Percentiles rank a stretch among this genome's conserved stretches.
Conservation (phyloP, 2,888 invertebrate genomes). For the Crepidodera aurea region DNA sequence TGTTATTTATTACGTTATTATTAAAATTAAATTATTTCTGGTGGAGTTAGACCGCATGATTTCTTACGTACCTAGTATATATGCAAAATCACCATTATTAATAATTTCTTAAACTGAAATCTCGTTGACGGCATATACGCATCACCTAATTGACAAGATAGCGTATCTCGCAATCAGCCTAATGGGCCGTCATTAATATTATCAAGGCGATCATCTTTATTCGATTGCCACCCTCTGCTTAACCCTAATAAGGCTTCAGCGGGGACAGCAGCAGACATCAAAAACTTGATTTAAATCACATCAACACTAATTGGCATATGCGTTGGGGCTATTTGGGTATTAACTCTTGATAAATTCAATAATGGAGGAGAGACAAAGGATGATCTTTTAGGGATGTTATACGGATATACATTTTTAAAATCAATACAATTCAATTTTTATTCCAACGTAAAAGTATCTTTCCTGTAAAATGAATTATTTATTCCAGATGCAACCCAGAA, state of each 20-base stretch:
- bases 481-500: slow-evolving; percentile 66
- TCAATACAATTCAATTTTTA: too few species aligned
- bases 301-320: slow-evolving; percentile 47
- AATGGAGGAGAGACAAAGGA: slow-evolving; percentile 18
- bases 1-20: too few species aligned
- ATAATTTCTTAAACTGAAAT: not conserved
- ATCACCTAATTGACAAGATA: slow-evolving; percentile 29
- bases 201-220: slow-evolving; percentile 49
- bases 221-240: slow-evolving; percentile 52
- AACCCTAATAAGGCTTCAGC: slow-evolving; percentile 43
- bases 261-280: slow-evolving; percentile 43
- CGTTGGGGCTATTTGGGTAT: slow-evolving; percentile 32
- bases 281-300: slow-evolving; percentile 50
- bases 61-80: too few species aligned
- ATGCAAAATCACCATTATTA: slow-evolving; percentile 1
- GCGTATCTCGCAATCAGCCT: slow-evolving; percentile 45
- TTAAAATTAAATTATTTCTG: too few species aligned
- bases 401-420: too few species aligned
- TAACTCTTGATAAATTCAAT: slow-evolving; percentile 38
- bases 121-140: not conserved
- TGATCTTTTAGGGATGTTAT: too few species aligned
- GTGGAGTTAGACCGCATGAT: too few species aligned
- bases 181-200: slow-evolving; percentile 53
- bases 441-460: too few species aligned
- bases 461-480: too few species aligned